Conservation (phyloP, 2,888 invertebrate species). For the Drosophila siamana region DNA sequence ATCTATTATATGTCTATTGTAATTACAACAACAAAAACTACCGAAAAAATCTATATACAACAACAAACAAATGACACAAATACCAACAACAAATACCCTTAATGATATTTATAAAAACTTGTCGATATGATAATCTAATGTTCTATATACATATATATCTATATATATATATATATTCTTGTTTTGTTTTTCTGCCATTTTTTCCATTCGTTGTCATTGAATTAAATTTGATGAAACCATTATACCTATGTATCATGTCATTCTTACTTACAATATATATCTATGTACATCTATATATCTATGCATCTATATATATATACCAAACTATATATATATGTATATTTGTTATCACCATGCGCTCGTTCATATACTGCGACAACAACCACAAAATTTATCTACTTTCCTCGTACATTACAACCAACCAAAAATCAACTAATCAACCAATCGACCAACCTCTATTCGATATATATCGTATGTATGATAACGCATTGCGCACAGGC, state of each 20-base stretch:
- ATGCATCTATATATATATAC: constrained; percentile 20
- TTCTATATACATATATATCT: constrained; percentile 11
- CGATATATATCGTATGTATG: constrained; percentile 41
- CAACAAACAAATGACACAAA: constrained; percentile 27
- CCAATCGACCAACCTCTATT: constrained; percentile 44
- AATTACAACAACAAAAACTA: constrained; percentile 11
- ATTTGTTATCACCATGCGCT: constrained; percentile 51
- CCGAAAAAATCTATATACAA: constrained; percentile 22
- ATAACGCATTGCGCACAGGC: constrained; percentile 86
- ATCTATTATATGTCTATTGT: constrained; percentile 16
- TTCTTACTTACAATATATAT: constrained; percentile 40
- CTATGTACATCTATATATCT: constrained; percentile 26
- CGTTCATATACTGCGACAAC: constrained; percentile 65
- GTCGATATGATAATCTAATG: constrained; percentile 24
- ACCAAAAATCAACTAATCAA: constrained; percentile 44
- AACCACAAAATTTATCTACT: constrained; percentile 64
- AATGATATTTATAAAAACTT: constrained; percentile 8
- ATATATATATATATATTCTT: constrained; percentile 22
- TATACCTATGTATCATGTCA: constrained; percentile 24
- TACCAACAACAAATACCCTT: constrained; percentile 15
- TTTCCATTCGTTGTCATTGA: constrained; percentile 21
- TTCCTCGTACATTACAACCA: constrained; percentile 55
- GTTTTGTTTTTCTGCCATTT: constrained; percentile 38
- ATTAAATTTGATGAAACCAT: constrained; percentile 43
- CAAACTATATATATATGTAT: constrained; percentile 27